Base-by-base conservation (phyloP, 1,140 invertebrate genomes). In the Drosophila auraria region DNA sequence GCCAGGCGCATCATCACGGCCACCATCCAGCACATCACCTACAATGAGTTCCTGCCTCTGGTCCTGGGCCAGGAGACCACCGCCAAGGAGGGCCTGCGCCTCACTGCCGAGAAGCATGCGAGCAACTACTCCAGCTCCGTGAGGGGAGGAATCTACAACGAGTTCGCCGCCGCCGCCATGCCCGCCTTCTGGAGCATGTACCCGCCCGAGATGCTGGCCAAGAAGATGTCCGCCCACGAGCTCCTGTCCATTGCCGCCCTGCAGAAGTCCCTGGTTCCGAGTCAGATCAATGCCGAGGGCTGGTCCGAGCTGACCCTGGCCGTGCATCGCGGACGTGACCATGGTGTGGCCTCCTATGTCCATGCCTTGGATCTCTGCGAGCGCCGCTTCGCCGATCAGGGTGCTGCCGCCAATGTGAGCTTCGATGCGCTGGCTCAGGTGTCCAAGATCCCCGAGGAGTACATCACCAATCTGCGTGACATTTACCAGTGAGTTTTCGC, bases 301-400 rank as follows among this genome's bases (percentile, higher is more conserved):
- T 94, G 94, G 94, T 93, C 95, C 87, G 94, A 94, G 80, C 77
- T 93, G 87, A 90, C 94, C 63, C 75, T 95, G 76, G 92, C 95
- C 59, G 92, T 96, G 15, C 95, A 96, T 61, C 92, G 96, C 87
- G 97, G 96, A 0, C 94, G 98, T 50, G 99, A 99, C 93, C 98
- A 99, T 90, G 99, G 98, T 0, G 93, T 99, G 27, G 96, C 98
- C 0, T 95, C 97, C 2, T 99, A 99, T 91, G 94, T 96, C 1
- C 94, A 96, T 30, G 91, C 89, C 2, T 38, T 92, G 57, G 91
- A 92, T 23, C 66, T 92, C 25, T 99, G 98, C 92, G 95, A 94
- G 61, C 57, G 93, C 77, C 68, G 93, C 83, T 92, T 94, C 86
- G 51, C 93, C 80, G 93, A 95, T 91, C 89, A 81, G 40, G 81